Base-by-base conservation (phyloP, 1,140 invertebrate genomes). In the Aphelinus certus region DNA sequence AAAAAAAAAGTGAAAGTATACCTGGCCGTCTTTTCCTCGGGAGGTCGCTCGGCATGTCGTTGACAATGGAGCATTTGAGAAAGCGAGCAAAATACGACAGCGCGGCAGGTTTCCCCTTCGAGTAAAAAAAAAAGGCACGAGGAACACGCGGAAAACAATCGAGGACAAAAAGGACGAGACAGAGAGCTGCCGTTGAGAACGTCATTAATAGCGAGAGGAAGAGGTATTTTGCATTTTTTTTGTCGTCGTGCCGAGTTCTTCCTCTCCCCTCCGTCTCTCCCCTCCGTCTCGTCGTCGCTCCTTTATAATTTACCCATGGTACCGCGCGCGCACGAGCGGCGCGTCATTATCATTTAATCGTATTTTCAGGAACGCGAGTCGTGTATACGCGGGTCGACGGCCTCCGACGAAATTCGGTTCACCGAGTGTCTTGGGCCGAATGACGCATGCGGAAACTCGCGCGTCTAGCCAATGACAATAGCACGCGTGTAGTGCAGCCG, bases 31-130 rank as follows among this genome's bases (percentile, higher is more conserved):
- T 47, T 71, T 63, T 64, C n/a, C 42, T 49, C 3, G 42, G 53
- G 26, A 26, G 26, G 1, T 61, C 7, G 47, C 45, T 60, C 48
- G 7, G 58, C 42, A 68, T 63, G 45, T 55, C 60, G 51, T 57
- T 68, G 51, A 74, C 48, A 74, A 68, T 26, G 49, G 55, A 45
- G 43, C 42, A 42, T 58, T 66, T 68, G 47, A 74, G 58, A 62
- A 68, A 60, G 58, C 2, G 58, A 48, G 58, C 56, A 68, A 74
- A 62, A 69, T 74, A 74, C 68, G 72, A 63, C 45, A 43, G 45
- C 3, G 43, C 2, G 49, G 57, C 7, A 2, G 42, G 26, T 61
- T 5, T 2, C 43, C 2, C 46, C 46, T 60, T 69, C 43, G 9
- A 51, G 26, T n/a, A 51, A 51, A 42, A 49, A 70, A 51, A 63